A percentile compares a stretch with the other conserved stretches of the same genome.
phyloP scores from a whole-genome alignment of 2,113 vertebrate species.

The Pedionomus torquatus region DNA sequence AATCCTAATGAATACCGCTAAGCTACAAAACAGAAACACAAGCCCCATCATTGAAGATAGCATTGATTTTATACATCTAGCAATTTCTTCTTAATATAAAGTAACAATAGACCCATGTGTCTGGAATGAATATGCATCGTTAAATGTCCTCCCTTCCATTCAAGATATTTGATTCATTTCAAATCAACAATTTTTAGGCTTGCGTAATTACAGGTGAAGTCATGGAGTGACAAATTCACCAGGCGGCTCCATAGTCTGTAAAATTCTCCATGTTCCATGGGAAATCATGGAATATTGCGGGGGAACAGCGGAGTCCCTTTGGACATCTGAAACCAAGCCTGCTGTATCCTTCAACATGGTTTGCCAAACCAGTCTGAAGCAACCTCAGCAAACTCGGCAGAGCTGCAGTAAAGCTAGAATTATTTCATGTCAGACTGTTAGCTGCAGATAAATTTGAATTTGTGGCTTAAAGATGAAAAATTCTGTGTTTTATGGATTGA shows the following conservation, averaged over 20 bases:
- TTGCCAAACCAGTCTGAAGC: not conserved
- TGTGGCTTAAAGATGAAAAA: not conserved
- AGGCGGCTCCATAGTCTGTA: rapidly evolving
- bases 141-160: not conserved
- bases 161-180: not conserved
- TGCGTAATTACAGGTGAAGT: not conserved
- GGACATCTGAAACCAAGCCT: not conserved
- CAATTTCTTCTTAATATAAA: not conserved
- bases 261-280: not conserved
- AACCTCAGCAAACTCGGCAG: not conserved
- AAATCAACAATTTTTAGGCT: not conserved
- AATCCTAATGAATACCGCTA: not conserved
- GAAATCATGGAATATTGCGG: not conserved
- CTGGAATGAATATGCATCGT: not conserved
- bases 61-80: rapidly evolving
- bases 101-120: no score
- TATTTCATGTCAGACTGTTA: not conserved
- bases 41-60: not conserved
- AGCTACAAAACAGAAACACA: not conserved
- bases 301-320: not conserved
- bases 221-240: not conserved
- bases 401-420: not conserved
- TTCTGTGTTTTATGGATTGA: not conserved
- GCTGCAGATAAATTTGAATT: not conserved
- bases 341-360: not conserved